Percentiles rank a stretch among this genome's conserved stretches.
Evolutionary conservation across 2,888 invertebrate species (phyloP).

Genomic region (Andrena haemorrhoa): DNA sequence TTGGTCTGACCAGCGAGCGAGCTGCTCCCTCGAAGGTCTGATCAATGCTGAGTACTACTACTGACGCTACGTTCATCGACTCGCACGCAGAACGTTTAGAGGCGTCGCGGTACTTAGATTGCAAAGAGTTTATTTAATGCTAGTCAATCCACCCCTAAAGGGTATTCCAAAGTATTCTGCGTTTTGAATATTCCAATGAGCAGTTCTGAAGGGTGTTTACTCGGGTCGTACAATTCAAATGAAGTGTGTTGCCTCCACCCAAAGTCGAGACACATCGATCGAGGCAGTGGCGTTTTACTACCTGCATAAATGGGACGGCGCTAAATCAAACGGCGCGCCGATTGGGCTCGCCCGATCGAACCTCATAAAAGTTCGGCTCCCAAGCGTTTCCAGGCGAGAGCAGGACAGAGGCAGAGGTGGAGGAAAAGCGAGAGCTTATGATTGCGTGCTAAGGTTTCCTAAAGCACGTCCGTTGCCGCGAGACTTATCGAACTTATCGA

Average conservation of each 20-base stretch:
- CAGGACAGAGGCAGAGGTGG: background rate
- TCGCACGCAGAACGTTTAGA: background rate
- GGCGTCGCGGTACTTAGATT: background rate
- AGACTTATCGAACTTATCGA: slow-evolving; percentile 77
- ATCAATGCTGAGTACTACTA: background rate
- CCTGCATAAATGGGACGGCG: slow-evolving; percentile 56
- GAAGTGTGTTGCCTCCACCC: background rate
- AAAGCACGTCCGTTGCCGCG: slow-evolving; percentile 71
- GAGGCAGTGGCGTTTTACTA: slow-evolving; percentile 31
- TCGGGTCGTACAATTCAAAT: slow-evolving; percentile 4
- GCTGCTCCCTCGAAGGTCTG: background rate
- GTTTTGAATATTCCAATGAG: background rate
- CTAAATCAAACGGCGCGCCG: slow-evolving; percentile 57
- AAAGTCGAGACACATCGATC: slow-evolving; percentile 44
- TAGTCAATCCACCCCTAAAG: background rate
- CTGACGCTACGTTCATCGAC: background rate
- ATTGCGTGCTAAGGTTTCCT: slow-evolving; percentile 76
- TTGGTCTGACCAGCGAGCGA: slow-evolving; percentile 3
- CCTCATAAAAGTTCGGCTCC: slow-evolving; percentile 71
- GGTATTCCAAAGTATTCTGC: background rate
- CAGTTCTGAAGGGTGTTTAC: background rate
- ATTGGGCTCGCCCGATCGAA: slow-evolving; percentile 53
- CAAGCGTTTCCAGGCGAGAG: background rate
- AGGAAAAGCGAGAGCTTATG: slow-evolving; percentile 64
- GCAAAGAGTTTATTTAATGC: background rate